A percentile compares a stretch with the other conserved stretches of the same genome.
Evolutionary conservation across 2,797 vertebrate species (phyloP).

Genomic region (Octomys mimax): DNA sequence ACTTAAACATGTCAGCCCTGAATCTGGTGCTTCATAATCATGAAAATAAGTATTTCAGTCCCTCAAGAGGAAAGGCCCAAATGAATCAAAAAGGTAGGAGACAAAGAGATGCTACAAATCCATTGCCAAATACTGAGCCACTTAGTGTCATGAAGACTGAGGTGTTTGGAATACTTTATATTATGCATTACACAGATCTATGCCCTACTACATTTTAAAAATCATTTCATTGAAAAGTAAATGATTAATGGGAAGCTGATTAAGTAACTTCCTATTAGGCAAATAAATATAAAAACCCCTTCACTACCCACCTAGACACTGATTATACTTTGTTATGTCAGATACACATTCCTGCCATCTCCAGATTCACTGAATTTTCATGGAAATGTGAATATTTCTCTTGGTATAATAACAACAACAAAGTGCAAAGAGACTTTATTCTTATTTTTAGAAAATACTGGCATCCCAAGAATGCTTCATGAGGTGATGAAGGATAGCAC

Average conservation of each 20-base stretch:
- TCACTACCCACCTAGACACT: conserved; percentile 40
- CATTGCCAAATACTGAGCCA: background rate
- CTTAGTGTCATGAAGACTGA: background rate
- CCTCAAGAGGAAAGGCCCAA: background rate
- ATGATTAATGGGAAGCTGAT: conserved; percentile 54
- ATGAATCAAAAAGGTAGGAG: background rate
- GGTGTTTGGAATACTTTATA: background rate
- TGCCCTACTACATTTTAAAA: conserved; percentile 51
- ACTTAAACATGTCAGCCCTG: background rate
- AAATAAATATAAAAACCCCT: conserved; percentile 60
- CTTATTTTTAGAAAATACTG: conserved; percentile 47
- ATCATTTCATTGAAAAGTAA: conserved; percentile 41
- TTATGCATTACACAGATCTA: background rate
- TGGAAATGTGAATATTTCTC: conserved; percentile 69
- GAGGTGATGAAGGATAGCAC: background rate
- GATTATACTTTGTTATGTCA: conserved; percentile 64
- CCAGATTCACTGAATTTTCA: conserved; percentile 65
- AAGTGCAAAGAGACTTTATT: conserved; percentile 77
- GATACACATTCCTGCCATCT: conserved; percentile 56
- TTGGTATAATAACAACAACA: conserved; percentile 53
- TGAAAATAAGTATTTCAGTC: background rate
- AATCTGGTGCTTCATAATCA: background rate
- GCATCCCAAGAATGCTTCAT: background rate
- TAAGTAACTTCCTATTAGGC: background rate
- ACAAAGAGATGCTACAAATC: background rate